Evolutionary conservation across 2,888 invertebrate genomes (phyloP).

Genomic region (Stictocephala bisonia): DNA sequence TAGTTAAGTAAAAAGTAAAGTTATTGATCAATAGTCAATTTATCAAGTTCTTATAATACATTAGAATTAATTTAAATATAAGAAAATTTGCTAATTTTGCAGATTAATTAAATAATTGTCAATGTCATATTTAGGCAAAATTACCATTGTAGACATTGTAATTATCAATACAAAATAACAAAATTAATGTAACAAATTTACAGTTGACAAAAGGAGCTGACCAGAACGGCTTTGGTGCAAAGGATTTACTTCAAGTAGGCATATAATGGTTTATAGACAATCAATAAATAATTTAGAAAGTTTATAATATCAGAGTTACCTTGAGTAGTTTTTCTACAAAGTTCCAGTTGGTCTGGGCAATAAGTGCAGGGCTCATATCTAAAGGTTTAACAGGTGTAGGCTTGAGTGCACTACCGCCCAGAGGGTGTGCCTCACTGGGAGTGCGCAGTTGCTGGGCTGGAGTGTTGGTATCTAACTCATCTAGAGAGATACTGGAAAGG

Average conservation of each 20-base stretch:
- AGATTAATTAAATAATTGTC: too few species aligned
- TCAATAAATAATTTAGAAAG: neutral
- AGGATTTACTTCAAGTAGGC: too few species aligned
- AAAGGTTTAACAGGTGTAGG: conserved; percentile 48
- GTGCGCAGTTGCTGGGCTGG: conserved; percentile 29
- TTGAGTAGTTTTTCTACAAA: conserved; percentile 97
- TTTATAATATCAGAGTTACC: conserved; percentile 67
- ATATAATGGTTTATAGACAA: neutral
- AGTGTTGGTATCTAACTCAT: conserved; percentile 30
- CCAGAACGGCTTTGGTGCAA: too few species aligned
- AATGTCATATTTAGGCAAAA: neutral
- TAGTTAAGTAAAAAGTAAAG: too few species aligned
- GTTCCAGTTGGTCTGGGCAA: conserved; percentile 97
- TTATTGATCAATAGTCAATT: too few species aligned
- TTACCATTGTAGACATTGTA: neutral
- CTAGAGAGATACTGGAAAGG: conserved; percentile 40
- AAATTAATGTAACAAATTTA: neutral
- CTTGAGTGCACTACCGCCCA: conserved; percentile 53
- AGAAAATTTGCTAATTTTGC: too few species aligned
- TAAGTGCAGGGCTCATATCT: conserved; percentile 79
- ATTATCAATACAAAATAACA: neutral
- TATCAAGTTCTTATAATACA: too few species aligned
- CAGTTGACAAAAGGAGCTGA: too few species aligned
- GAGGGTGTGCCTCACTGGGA: conserved; percentile 56
- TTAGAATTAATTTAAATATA: too few species aligned